phyloP scores from a whole-genome alignment of 2,888 invertebrate genomes.

The Meganola albula region DNA sequence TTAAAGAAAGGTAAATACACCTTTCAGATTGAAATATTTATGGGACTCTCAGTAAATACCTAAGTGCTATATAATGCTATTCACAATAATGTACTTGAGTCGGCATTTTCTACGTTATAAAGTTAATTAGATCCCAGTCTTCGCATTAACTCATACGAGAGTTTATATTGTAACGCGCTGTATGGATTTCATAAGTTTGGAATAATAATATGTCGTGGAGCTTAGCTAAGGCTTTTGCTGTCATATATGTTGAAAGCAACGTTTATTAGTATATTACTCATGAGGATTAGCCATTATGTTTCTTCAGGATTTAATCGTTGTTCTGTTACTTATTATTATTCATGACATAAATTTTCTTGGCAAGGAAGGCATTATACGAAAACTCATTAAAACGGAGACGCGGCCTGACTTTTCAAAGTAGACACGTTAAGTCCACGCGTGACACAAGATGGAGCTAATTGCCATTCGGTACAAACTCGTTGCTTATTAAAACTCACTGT shows the following conservation, averaged over 20 bases:
- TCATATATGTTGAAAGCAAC: conserved; percentile 55
- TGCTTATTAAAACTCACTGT: conserved; percentile 65
- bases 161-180: no score
- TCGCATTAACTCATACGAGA: no score
- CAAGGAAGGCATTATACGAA: conserved; percentile 72
- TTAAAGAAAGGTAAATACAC: no score
- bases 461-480: conserved; percentile 60
- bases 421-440: conserved; percentile 76
- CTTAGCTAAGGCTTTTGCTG: conserved; percentile 35
- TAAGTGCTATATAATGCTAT: no score
- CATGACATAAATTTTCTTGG: conserved; percentile 74
- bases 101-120: no score
- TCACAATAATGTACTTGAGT: no score
- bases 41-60: no score
- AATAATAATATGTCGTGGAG: no score
- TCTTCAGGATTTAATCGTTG: conserved; percentile 66
- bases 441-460: conserved; percentile 61
- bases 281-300: conserved; percentile 63
- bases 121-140: no score
- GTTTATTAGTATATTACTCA: conserved; percentile 64
- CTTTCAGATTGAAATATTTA: no score
- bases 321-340: conserved; percentile 69
- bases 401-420: conserved; percentile 74
- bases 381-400: conserved; percentile 76
- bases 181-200: no score